Base-by-base conservation (phyloP, 2,888 invertebrate genomes). In the Tenthredo amoena region DNA sequence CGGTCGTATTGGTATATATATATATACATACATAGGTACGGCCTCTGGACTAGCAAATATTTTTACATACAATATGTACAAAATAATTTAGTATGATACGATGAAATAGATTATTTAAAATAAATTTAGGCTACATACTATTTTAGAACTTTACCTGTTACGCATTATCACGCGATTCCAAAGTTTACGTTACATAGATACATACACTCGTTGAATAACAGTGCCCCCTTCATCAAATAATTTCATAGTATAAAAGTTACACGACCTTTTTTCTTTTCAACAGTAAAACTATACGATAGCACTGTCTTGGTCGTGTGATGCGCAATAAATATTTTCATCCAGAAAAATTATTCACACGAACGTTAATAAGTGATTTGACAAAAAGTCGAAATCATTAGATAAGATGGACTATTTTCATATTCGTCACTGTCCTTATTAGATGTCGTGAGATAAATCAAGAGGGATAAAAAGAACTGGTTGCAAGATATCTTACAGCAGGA, bases 1-100 rank as follows among this genome's bases (percentile, higher is more conserved):
- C 50, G 77, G 50, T 77, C 77, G 77, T 31, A 31, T 21, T 21
- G 5, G 6, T 65, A 65, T 58, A n/a, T 21, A 18, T 21, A 37
- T 37, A 37, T 6, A 37, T 6, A 58, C 18, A 58, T 21, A 68
- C 18, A 68, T 0, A 34, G 18, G 34, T 68, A 68, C 71, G 79
- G 68, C 58, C 65, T 71, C 65, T 72, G 86, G 88, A 88, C 89
- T 91, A 90, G 91, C 88, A 90, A 88, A 92, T 92, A 92, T 92
- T 92, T 92, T 92, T 92, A 91, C 92, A 92, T 90, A 89, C 89
- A 81, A 81, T 37, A 90, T 92, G 92, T 92, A 92, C 92, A 92
- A 90, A 92, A 91, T 89, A 88, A 90, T 91, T 87, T 86, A 84
- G 68, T 85, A 85, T 85, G 47, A 85, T 84, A 84, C n/a, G 74